phyloP scores from a whole-genome alignment of 2,797 vertebrate species.

The Cygnus olor region DNA sequence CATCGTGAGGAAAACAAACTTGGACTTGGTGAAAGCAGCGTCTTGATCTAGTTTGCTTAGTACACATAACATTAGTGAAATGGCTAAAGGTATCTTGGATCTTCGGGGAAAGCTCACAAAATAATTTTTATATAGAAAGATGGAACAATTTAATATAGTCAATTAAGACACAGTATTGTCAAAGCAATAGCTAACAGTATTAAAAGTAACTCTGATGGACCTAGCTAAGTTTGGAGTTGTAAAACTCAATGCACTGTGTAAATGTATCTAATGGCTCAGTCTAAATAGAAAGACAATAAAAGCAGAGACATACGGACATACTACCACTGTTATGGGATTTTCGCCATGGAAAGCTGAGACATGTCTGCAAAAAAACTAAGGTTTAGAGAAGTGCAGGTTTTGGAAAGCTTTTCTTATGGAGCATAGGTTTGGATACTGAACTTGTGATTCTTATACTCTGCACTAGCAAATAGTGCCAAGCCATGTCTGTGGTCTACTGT shows the following conservation, averaged over 20 bases:
- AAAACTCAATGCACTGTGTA: neutral
- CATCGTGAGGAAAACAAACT: neutral
- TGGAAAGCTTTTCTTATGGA: neutral
- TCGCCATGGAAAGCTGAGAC: neutral
- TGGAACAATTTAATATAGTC: neutral
- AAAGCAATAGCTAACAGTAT: neutral
- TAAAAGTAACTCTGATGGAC: neutral
- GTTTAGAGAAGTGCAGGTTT: neutral
- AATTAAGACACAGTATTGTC: neutral
- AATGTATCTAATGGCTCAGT: neutral
- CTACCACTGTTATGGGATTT: neutral
- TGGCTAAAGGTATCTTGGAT: neutral
- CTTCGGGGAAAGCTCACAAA: neutral
- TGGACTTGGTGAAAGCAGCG: neutral
- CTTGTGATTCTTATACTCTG: fast-evolving
- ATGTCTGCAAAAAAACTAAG: neutral
- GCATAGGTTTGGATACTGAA: neutral
- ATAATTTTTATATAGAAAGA: neutral
- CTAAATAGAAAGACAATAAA: neutral
- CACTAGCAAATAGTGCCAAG: neutral
- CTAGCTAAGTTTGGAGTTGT: neutral
- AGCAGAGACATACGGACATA: neutral
- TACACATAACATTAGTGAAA: neutral
- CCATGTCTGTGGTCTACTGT: neutral
- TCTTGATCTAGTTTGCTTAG: neutral